Conservation (phyloP, 2,113 vertebrate genomes). For the Epinephelus fuscoguttatus region DNA sequence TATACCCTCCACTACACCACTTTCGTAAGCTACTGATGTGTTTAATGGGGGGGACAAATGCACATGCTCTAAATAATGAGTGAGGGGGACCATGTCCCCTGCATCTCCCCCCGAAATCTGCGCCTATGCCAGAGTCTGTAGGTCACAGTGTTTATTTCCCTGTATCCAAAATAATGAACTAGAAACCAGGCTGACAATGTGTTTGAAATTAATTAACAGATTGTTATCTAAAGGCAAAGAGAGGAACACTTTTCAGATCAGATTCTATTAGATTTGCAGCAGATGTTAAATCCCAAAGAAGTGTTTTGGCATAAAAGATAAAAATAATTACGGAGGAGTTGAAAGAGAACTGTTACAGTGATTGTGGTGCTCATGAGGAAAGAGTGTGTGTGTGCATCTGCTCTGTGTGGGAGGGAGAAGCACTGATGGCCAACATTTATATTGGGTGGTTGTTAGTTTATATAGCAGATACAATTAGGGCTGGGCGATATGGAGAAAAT, state of each 20-base stretch:
- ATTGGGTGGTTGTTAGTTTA: slow-evolving; percentile 13
- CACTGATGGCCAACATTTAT: slow-evolving; percentile 11
- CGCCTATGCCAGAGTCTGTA: too few species aligned
- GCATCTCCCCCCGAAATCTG: too few species aligned
- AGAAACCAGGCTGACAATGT: background rate
- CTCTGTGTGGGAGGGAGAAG: slow-evolving; percentile 44
- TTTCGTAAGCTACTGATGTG: too few species aligned
- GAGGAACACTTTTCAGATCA: slow-evolving; percentile 35
- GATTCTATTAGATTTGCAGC: slow-evolving; percentile 28
- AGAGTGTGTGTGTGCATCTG: slow-evolving; percentile 21
- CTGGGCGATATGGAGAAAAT: too few species aligned
- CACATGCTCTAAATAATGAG: too few species aligned
- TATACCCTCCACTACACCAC: too few species aligned
- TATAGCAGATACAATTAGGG: background rate
- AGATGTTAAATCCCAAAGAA: slow-evolving; percentile 33
- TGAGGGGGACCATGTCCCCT: too few species aligned
- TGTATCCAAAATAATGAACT: background rate
- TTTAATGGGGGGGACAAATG: too few species aligned
- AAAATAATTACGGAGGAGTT: slow-evolving; percentile 55
- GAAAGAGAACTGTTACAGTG: slow-evolving; percentile 42
- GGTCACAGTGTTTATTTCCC: too few species aligned
- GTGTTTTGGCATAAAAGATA: slow-evolving; percentile 18
- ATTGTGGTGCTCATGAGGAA: slow-evolving; percentile 10
- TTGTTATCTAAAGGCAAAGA: slow-evolving; percentile 26
- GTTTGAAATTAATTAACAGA: slow-evolving; percentile 25